Base-by-base conservation (phyloP, 2,888 invertebrate species). In the Latheticus oryzae region DNA sequence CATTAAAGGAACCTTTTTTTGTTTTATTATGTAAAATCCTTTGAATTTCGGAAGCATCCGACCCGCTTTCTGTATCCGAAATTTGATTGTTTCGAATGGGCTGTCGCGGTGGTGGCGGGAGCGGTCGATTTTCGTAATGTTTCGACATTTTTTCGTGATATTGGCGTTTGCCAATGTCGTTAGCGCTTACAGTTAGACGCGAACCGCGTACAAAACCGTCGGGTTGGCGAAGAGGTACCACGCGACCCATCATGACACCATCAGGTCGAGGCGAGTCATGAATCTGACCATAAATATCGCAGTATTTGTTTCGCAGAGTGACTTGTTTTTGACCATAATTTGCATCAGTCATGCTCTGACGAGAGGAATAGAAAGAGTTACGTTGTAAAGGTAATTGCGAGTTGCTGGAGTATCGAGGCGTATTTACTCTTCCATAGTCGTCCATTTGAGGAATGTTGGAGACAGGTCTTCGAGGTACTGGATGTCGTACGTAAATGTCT, bases 1-100 rank as follows among this genome's bases (percentile, higher is more conserved):
- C 74, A 58, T 70, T n/a, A n/a, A n/a, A n/a, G n/a, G n/a, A n/a
- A n/a, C n/a, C n/a, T n/a, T n/a, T n/a, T n/a, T n/a, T n/a, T 75
- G 63, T 70, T 76, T 62, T 79, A 84, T 76, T 65, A 69, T 78
- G 61, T 78, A 86, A 77, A 68, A 87, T 88, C 64, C 85, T 81
- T 69, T 87, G 87, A 55, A 88, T 84, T 77, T 89, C 89, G 2
- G 87, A 87, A 24, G 87, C 87, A 73, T 89, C 89, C 26, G 88
- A 88, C 15, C 87, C 88, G 71, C 87, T 87, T 74, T 89, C 89
- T 58, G 86, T 87, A 69, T 87, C 88, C 2, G 84, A 84, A 62
- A 76, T 58, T 11, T 57, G 38, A 4, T 15, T 3, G 16, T 17
- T 9, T 17, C 47, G 47, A 3, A 5, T 33, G 3, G 42, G 8